Evolutionary conservation across 1,140 invertebrate species (phyloP), one percentile per base, ranked within the genome.

Genomic region (Bombus breviceps): DNA sequence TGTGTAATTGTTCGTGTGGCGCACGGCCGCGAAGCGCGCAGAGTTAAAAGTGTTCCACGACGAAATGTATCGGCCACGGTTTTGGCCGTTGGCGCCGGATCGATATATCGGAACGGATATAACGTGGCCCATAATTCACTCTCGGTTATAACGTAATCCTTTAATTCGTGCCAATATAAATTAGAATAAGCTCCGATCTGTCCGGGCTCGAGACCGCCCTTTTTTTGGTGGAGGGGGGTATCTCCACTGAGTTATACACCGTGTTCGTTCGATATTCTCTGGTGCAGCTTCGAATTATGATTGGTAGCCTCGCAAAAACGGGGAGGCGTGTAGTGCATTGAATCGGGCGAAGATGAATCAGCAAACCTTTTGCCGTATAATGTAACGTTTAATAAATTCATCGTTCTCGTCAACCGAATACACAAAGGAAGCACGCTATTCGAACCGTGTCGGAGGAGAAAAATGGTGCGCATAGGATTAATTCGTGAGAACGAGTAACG

Each of bases 81-180:
- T 89, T 81, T 78, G 75, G 64, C 57, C 47, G 53, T 25, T 68
- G 34, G 53, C 22, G 32, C 47, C 64, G 59, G 75, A 89, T 89
- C 88, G 87, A 89, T 89, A 89, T 86, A 86, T 89, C 88, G 87
- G 85, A 86, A 62, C 69, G 85, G 80, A 83, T 82, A 89, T 83
- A 89, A 71, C 74, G 75, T 69, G 59, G 69, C 64, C 85, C 74
- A 89, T 90, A 90, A 89, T 90, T 90, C 88, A 89, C 73, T 77
- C 32, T 28, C 86, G 81, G 82, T 90, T 90, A 90, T 90, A 86
- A 82, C 81, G 88, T 90, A 90, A 90, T 90, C 89, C 89, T 89
- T 89, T 89, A 89, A 89, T 89, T 89, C 89, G 62, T 71, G 85
- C 85, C 88, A 81, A 90, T 90, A 89, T 90, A 90, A 90, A 90